Percentiles rank a stretch among this genome's conserved stretches.
phyloP scores from a whole-genome alignment of 2,113 vertebrate species.

The Oplegnathus fasciatus region DNA sequence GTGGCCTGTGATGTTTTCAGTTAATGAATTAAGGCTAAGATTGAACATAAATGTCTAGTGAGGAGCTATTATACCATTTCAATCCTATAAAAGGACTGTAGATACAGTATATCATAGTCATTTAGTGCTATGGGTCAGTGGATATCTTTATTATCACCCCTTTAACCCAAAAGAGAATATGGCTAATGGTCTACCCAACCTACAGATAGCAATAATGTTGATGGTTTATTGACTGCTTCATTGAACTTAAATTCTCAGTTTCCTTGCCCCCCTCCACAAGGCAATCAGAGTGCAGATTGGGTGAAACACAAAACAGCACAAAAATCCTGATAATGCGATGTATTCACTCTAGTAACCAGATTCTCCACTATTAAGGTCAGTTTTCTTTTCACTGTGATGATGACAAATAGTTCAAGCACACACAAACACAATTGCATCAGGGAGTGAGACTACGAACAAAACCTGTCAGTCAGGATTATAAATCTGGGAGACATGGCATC shows the following conservation, averaged over 20 bases:
- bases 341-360: constrained; percentile 38
- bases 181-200: constrained; percentile 18
- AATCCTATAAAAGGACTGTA: constrained; percentile 5
- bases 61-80: constrained; percentile 12
- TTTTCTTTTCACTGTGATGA: constrained; percentile 31
- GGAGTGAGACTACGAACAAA: constrained; percentile 10
- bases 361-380: constrained; percentile 25
- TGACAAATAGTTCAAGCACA: constrained; percentile 37
- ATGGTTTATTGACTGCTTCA: constrained; percentile 55
- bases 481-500: constrained; percentile 46
- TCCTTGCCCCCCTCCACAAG: constrained; percentile 3
- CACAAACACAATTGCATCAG: constrained; percentile 25
- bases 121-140: constrained; percentile 4
- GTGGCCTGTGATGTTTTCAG: neutral
- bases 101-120: constrained; percentile 17
- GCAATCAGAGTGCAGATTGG: neutral
- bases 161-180: constrained; percentile 5
- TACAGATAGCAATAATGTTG: constrained; percentile 24
- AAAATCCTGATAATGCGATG: neutral
- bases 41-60: neutral
- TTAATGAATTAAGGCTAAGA: neutral
- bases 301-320: constrained; percentile 30
- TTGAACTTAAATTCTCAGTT: constrained; percentile 39
- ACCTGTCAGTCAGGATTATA: constrained; percentile 66
- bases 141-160: constrained; percentile 17